Evolutionary conservation across 2,888 invertebrate genomes (phyloP).

Genomic region (Bombylius discolor): DNA sequence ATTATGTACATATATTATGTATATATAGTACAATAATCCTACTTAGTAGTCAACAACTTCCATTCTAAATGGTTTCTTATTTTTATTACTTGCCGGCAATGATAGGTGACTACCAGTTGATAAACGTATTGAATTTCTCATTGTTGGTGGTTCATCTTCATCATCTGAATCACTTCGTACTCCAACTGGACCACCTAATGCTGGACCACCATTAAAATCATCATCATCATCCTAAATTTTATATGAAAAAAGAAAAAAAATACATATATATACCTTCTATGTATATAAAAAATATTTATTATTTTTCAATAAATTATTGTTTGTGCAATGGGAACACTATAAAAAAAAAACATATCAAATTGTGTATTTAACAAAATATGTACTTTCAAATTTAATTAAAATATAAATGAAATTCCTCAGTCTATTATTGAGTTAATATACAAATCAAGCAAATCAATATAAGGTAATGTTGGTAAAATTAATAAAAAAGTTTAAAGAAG

Average conservation of each 20-base stretch:
- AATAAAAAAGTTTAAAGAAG: too few species aligned
- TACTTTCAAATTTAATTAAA: too few species aligned
- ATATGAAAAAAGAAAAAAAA: not conserved
- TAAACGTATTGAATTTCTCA: conserved; percentile 24
- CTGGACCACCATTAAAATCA: conserved; percentile 35
- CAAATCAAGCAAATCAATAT: too few species aligned
- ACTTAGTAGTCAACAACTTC: conserved; percentile 43
- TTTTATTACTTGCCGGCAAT: conserved; percentile 27
- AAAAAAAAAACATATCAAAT: too few species aligned
- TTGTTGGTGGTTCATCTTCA: conserved; percentile 39
- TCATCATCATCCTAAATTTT: conserved; percentile 35
- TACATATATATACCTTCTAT: not conserved
- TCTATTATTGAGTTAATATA: too few species aligned
- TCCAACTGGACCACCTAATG: conserved; percentile 33
- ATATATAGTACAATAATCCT: not conserved
- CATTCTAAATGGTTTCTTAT: conserved; percentile 44
- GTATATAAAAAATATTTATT: too few species aligned
- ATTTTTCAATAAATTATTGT: too few species aligned
- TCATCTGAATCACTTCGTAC: conserved; percentile 34
- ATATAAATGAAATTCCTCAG: too few species aligned
- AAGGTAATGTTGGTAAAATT: too few species aligned
- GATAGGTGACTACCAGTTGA: conserved; percentile 20
- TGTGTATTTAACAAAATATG: too few species aligned
- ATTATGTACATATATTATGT: not conserved
- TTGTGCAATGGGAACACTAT: too few species aligned